Evolutionary conservation across 1,140 invertebrate species (phyloP).

Genomic region (Camponotus vicinus): DNA sequence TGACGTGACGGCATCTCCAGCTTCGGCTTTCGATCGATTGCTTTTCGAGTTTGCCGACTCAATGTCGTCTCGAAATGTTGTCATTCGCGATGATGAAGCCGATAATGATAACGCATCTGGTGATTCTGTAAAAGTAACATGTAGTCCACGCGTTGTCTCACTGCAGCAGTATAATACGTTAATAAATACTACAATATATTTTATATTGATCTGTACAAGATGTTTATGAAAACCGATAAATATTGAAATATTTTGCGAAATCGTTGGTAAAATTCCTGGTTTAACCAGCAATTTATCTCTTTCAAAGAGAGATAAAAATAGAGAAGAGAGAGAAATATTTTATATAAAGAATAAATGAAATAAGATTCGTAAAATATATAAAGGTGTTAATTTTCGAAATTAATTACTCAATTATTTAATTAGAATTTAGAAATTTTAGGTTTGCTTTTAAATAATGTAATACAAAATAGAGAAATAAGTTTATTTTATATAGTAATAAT

Average conservation of each 20-base stretch:
- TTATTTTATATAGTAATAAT: too few species aligned
- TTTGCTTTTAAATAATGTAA: not conserved
- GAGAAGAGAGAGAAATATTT: too few species aligned
- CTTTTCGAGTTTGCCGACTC: not conserved
- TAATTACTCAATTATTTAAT: too few species aligned
- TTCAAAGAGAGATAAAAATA: too few species aligned
- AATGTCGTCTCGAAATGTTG: not conserved
- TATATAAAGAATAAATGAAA: too few species aligned
- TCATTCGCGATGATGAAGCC: conserved; percentile 24
- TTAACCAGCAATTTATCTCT: too few species aligned
- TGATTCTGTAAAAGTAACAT: not conserved
- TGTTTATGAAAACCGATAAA: not conserved
- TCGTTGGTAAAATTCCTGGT: too few species aligned
- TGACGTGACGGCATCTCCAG: not conserved
- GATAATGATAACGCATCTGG: not conserved
- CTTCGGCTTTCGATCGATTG: conserved; percentile 14
- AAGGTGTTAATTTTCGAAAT: too few species aligned
- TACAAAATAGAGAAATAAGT: too few species aligned
- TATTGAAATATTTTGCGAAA: too few species aligned
- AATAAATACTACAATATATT: not conserved
- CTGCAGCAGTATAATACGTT: not conserved
- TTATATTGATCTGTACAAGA: not conserved
- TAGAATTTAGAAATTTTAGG: not conserved
- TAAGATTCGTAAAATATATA: too few species aligned
- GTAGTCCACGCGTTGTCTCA: not conserved